phyloP scores from a whole-genome alignment of 2,113 vertebrate species.

The Daphoenositta chrysoptera region DNA sequence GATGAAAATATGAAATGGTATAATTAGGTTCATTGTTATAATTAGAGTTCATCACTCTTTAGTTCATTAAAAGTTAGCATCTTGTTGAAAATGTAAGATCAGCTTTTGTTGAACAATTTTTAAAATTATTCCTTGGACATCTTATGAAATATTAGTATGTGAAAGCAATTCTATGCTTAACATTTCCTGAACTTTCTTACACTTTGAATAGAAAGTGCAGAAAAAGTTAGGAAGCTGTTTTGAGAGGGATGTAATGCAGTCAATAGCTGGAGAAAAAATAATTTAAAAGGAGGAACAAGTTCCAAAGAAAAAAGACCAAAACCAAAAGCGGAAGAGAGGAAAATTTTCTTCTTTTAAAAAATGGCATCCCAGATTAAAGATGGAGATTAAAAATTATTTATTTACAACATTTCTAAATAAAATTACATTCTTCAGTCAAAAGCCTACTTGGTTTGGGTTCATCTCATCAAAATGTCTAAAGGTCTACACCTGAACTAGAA shows the following conservation, averaged over 20 bases:
- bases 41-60: conserved; percentile 15
- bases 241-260: background rate
- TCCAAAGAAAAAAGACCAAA: background rate
- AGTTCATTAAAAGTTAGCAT: background rate
- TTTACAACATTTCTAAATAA: background rate
- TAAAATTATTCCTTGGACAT: background rate
- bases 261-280: background rate
- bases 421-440: background rate
- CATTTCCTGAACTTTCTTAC: background rate
- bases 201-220: background rate
- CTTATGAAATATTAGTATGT: background rate
- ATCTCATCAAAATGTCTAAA: background rate
- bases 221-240: background rate
- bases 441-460: background rate
- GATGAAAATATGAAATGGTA: conserved; percentile 6
- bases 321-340: background rate
- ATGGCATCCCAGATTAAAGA: background rate
- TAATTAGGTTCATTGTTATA: conserved; percentile 12
- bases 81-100: background rate
- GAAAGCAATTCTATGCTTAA: background rate
- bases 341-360: background rate
- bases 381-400: background rate
- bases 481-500: background rate
- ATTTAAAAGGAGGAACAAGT: background rate
- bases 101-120: background rate